Evolutionary conservation across 1,140 invertebrate genomes (phyloP).

Genomic region (Pomacea maculata): DNA sequence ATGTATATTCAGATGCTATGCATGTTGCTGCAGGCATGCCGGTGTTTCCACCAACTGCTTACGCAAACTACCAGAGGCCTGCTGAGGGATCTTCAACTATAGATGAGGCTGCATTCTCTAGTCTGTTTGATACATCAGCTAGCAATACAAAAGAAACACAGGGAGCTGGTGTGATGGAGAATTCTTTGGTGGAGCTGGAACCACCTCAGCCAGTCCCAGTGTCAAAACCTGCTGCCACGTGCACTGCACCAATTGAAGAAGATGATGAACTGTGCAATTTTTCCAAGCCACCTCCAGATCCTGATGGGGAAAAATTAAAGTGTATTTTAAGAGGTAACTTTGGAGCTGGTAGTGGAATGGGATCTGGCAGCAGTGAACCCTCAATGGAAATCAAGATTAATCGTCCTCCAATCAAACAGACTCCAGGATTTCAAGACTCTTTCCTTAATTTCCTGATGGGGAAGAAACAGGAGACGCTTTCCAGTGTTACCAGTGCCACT

Average conservation of each 20-base stretch:
- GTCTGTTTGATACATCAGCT: slow-evolving; percentile 31
- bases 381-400: neutral
- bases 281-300: slow-evolving; percentile 18
- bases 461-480: slow-evolving; percentile 62
- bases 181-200: slow-evolving; percentile 31
- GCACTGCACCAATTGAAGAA: slow-evolving; percentile 25
- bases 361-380: neutral
- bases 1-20: slow-evolving; percentile 22
- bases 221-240: slow-evolving; percentile 29
- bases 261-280: slow-evolving; percentile 39
- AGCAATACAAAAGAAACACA: slow-evolving; percentile 12
- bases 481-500: slow-evolving; percentile 55
- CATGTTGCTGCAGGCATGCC: slow-evolving; percentile 23
- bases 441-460: slow-evolving; percentile 61
- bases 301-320: neutral
- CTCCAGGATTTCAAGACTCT: slow-evolving; percentile 51
- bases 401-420: neutral
- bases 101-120: slow-evolving; percentile 46
- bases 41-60: slow-evolving; percentile 13
- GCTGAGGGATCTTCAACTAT: slow-evolving; percentile 32
- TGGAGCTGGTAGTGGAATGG: too few species aligned
- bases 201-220: slow-evolving; percentile 35
- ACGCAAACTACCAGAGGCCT: slow-evolving; percentile 15
- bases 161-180: slow-evolving; percentile 18
- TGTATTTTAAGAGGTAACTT: too few species aligned